Conservation (phyloP, 2,113 vertebrate species). For the Dromaius novaehollandiae region DNA sequence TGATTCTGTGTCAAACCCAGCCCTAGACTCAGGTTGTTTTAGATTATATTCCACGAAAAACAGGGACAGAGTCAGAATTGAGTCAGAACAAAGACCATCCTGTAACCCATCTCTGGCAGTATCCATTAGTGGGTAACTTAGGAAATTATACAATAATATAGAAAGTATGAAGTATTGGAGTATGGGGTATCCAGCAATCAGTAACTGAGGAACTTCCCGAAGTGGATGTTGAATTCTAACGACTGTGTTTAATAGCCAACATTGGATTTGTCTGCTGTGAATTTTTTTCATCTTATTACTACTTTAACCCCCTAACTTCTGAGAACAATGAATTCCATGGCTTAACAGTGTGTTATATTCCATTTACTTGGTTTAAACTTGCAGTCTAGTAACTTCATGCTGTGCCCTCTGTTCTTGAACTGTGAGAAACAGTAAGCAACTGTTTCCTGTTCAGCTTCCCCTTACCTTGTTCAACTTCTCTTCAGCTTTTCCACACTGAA, state of each 20-base stretch:
- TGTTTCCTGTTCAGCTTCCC: background rate
- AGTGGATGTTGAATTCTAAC: background rate
- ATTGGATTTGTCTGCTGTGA: background rate
- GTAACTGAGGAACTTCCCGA: background rate
- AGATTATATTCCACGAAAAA: background rate
- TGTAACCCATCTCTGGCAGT: background rate
- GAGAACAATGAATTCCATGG: rapidly evolving
- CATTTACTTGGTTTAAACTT: background rate
- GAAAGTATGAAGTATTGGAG: background rate
- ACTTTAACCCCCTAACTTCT: background rate
- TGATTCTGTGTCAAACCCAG: background rate
- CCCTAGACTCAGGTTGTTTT: background rate
- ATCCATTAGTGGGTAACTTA: rapidly evolving
- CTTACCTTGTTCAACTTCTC: background rate
- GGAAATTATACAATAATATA: background rate
- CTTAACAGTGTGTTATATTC: background rate
- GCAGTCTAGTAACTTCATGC: background rate
- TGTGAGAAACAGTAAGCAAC: background rate
- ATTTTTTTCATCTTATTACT: background rate
- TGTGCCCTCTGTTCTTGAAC: background rate
- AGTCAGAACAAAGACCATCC: background rate
- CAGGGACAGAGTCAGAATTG: background rate
- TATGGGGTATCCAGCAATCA: background rate
- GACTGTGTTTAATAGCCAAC: background rate
- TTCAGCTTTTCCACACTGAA: background rate